Evolutionary conservation across 1,140 invertebrate genomes (phyloP), one percentile per base, ranked within the genome.

Genomic region (Nilaparvata lugens): DNA sequence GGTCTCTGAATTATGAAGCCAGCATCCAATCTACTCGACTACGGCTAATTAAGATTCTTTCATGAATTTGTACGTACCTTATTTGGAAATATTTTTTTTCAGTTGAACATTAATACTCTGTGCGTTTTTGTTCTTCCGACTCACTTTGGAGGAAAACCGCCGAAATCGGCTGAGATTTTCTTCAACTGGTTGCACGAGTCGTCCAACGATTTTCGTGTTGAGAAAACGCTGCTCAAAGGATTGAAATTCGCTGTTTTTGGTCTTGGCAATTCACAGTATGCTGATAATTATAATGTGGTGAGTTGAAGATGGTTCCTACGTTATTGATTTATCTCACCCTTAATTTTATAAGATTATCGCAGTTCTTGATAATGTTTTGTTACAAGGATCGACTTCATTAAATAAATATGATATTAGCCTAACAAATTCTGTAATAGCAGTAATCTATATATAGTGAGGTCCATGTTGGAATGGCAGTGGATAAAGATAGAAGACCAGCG

Each of bases 191-290:
- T 83, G 6, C 62, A 76, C 62, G 82, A 84, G 58, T 67, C 75
- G 23, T 70, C 77, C 1, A 73, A 70, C 56, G 83, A 84, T 70
- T 83, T 84, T 66, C 67, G 83, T 52, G 73, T 82, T 19, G 73
- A 77, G 18, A 80, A 79, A 65, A 69, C 66, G 4, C 67, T 76
- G 7, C 68, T 83, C 16, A 71, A 72, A 42, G 73, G 74, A 24
- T 42, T 84, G 23, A 68, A 73, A 14, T 84, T 73, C 72, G 70
- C 75, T 40, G 76, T 84, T 2, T 80, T 83, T 72, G 82, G 81
- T 19, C 67, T 83, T 40, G 83, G 83, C 18, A 79, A 83, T 68
- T 83, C 81, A 9, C 45, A 72, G 3, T 84, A 84, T 67, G 68
- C 67, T 52, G 73, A 77, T 4, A 71, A 82, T 64, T 83, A 76